A percentile compares a stretch with the other conserved stretches of the same genome.
Conservation (phyloP, 2,113 vertebrate species). For the Petromus typicus region DNA sequence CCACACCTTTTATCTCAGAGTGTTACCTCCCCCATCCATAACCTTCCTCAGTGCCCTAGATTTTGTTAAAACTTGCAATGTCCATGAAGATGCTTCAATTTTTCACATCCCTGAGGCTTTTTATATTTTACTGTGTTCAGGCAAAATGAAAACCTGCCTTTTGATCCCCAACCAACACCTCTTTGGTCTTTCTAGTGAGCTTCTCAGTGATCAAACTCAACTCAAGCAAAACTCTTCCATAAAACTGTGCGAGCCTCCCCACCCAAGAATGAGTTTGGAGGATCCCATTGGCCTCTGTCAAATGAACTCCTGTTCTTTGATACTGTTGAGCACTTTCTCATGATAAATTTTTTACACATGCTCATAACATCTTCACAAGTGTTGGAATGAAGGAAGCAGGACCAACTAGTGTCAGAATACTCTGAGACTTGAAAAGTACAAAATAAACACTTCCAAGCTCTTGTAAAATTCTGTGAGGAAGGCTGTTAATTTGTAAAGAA, state of each 20-base stretch:
- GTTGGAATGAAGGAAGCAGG: neutral
- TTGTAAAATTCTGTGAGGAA: neutral
- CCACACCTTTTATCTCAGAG: neutral
- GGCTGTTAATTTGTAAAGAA: slow-evolving; percentile 6
- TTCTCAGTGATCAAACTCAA: neutral
- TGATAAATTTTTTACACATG: neutral
- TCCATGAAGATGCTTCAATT: neutral
- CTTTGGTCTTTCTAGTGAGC: neutral
- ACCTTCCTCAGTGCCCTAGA: too few species aligned
- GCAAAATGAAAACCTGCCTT: neutral
- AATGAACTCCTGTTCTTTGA: neutral
- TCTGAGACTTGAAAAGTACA: neutral
- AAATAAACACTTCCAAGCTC: neutral
- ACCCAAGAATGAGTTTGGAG: neutral
- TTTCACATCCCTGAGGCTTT: neutral
- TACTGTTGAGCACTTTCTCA: neutral
- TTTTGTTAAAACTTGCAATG: neutral
- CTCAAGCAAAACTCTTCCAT: neutral
- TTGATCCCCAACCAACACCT: neutral
- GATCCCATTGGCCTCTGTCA: neutral
- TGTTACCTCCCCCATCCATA: neutral
- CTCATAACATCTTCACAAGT: neutral
- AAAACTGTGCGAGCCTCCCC: neutral
- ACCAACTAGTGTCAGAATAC: neutral
- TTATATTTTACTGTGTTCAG: neutral